Base-by-base conservation (phyloP, 2,113 vertebrate genomes). In the Antechinus stuartii region DNA sequence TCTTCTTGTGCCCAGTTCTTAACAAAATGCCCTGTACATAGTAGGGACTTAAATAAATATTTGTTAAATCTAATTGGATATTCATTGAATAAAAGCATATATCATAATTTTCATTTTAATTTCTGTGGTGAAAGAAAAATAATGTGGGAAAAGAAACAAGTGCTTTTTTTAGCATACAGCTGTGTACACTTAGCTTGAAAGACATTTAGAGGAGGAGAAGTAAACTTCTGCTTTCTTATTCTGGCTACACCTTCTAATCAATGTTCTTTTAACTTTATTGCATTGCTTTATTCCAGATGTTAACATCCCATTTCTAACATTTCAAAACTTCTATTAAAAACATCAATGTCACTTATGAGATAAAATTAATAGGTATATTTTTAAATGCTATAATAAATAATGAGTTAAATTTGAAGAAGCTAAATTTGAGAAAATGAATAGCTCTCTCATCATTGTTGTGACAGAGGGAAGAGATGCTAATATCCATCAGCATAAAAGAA, bases 371-470 rank as follows among this genome's bases (percentile, higher is more conserved):
- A 27, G 0, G 61, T 3, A 2, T 8, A 57, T 3, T 26, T 1
- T 61, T 95, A 25, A 46, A 91, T 22, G 4, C 55, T 90, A 90
- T 91, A n/a, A 52, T 27, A 95, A 90, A 91, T 95, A 92, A 90
- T 49, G 2, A 26, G 24, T 30, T 56, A 8, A 61, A 97, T 92
- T n/a, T 92, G 23, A 93, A 94, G 14, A 76, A 54, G 91, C 7
- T 53, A 61, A 56, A 94, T 54, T 76, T n/a, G 14, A 22, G 92
- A 27, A 76, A 96, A 94, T 84, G 89, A 46, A 50, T 16, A 50
- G 25, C 92, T 68, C 6, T 55, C 93, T 55, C 93, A 92, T 89
- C 23, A 95, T 68, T 94, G 26, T 89, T 91, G 25, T 26, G 90
- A 94, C 93, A 76, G 2, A 50, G 50, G 50, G 26, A 95, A 3